phyloP scores from a whole-genome alignment of 2,113 vertebrate species.

The Harpagus bidentatus region DNA sequence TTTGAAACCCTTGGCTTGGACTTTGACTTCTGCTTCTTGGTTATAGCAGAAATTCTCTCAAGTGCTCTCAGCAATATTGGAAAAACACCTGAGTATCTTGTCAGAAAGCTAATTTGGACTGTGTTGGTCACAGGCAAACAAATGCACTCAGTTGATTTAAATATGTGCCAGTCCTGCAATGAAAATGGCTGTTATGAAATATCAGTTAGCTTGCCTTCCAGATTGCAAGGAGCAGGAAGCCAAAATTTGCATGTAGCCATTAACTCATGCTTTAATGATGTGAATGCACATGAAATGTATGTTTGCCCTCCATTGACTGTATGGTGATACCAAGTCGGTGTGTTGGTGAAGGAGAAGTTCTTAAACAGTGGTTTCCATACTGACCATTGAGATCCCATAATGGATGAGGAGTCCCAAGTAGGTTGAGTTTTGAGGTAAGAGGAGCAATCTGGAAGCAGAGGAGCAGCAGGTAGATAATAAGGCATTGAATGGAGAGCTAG shows the following conservation, averaged over 20 bases:
- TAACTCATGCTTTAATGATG: background rate
- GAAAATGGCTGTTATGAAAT: background rate
- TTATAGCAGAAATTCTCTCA: background rate
- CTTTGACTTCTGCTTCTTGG: background rate
- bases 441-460: background rate
- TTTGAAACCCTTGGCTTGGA: background rate
- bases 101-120: background rate
- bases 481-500: background rate
- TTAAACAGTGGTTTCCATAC: background rate
- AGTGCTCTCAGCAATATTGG: background rate
- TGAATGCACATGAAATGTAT: background rate
- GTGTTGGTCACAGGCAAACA: background rate
- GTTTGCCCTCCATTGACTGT: background rate
- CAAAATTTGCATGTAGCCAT: background rate
- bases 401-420: background rate
- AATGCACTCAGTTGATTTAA: background rate
- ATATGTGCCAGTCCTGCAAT: background rate
- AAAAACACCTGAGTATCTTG: background rate
- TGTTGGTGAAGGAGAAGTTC: background rate
- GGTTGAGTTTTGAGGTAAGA: background rate
- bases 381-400: background rate
- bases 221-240: background rate
- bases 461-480: background rate
- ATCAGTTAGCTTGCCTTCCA: background rate
- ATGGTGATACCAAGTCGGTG: fast-evolving